A percentile compares a stretch with the other conserved stretches of the same genome.
These are phyloP conservation scores for Rhamnusium bicolor DNA, from an alignment of 2,888 invertebrate genomes.

Conservation along the genomic window DNA sequence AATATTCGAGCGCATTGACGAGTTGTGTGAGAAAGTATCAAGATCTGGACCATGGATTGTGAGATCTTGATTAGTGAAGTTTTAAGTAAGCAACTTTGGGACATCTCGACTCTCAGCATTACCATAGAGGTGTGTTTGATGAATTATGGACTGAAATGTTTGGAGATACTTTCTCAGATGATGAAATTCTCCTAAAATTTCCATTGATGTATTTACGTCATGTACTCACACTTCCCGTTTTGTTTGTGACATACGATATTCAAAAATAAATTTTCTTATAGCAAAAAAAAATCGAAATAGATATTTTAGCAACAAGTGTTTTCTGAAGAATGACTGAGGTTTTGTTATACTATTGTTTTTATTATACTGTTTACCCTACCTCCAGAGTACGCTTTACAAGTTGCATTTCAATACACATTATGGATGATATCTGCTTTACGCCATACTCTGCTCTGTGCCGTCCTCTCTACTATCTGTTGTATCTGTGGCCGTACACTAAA, in stretches of 20 bases:
- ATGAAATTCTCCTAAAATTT: background rate
- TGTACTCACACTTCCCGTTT: background rate
- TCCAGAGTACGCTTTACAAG: background rate
- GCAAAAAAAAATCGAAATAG: background rate
- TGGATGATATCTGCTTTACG: background rate
- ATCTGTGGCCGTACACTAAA: background rate
- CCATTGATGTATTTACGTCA: background rate
- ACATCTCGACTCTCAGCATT: too few species aligned
- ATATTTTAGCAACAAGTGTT: background rate
- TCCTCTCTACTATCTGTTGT: background rate
- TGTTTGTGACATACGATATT: background rate
- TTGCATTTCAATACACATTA: background rate
- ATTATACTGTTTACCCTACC: background rate
- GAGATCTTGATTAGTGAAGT: too few species aligned
- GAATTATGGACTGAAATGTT: too few species aligned
- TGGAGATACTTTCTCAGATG: background rate
- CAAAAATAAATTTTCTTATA: background rate
- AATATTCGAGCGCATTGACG: background rate
- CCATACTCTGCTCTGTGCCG: background rate
- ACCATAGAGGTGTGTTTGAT: too few species aligned
- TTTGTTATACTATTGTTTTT: slow-evolving; percentile 2
- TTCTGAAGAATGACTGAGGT: background rate
- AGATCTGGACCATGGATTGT: too few species aligned
- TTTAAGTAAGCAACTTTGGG: too few species aligned
- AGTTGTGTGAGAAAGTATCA: background rate